Evolutionary conservation across 2,113 vertebrate species (phyloP).

Genomic region (Mustelus asterias): DNA sequence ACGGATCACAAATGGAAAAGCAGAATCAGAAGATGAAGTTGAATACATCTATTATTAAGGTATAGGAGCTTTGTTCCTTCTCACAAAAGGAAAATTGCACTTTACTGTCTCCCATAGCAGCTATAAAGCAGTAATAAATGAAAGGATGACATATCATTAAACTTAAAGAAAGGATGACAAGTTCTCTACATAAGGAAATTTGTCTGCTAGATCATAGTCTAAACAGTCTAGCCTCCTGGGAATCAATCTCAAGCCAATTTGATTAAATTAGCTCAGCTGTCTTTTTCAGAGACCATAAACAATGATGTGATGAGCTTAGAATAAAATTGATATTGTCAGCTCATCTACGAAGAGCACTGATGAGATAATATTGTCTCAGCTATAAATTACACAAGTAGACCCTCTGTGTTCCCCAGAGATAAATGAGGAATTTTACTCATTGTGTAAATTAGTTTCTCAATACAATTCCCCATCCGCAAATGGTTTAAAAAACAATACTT

Average conservation of each 20-base stretch:
- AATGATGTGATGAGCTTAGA: constrained; percentile 6
- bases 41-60: not conserved
- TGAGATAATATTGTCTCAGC: not conserved
- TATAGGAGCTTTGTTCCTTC: not conserved
- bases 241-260: constrained; percentile 11
- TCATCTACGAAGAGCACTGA: constrained; percentile 3
- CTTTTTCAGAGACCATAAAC: not conserved
- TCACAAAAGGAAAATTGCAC: not conserved
- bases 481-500: not conserved
- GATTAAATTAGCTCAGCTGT: constrained; percentile 9
- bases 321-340: constrained; percentile 19
- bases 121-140: constrained; percentile 18
- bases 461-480: not conserved
- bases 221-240: not conserved
- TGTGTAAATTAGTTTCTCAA: not conserved
- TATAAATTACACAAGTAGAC: not conserved
- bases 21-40: constrained; percentile 16
- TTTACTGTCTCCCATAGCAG: not conserved
- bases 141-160: not conserved
- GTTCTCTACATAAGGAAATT: not conserved
- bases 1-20: not conserved
- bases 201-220: not conserved
- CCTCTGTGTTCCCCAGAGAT: not conserved
- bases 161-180: not conserved
- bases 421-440: not conserved